These are phyloP conservation scores for Pelagia noctiluca DNA, from an alignment of 30 jellyfish, hydroid and myxozoan species.

Conservation along the genomic window DNA sequence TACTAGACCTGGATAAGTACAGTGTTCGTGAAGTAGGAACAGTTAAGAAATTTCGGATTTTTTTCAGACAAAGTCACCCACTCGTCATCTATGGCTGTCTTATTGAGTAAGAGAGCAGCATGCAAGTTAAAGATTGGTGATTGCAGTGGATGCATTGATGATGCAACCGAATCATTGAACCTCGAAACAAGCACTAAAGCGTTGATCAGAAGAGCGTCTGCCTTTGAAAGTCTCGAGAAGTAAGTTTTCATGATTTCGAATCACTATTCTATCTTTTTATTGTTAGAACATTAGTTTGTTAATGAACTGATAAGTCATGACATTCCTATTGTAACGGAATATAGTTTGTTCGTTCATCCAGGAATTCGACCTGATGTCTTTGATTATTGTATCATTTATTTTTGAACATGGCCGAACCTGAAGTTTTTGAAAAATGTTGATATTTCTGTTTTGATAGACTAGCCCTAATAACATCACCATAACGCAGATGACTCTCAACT, in stretches of 20 bases:
- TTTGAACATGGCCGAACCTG: neutral
- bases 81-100: neutral
- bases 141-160: slow-evolving; percentile 77
- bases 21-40: no score
- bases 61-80: neutral
- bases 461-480: no score
- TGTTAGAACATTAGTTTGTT: neutral
- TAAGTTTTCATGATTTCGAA: neutral
- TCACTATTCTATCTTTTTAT: neutral
- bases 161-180: slow-evolving; percentile 71
- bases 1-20: no score
- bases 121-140: slow-evolving; percentile 72
- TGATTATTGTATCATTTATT: neutral
- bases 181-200: slow-evolving; percentile 63
- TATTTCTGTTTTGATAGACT: no score
- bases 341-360: neutral
- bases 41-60: neutral
- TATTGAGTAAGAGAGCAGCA: slow-evolving; percentile 73
- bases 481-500: no score
- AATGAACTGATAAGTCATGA: no score
- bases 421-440: no score
- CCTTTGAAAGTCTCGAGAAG: slow-evolving; percentile 86
- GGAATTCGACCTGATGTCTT: neutral
- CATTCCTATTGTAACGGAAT: neutral
- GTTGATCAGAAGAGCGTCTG: slow-evolving; percentile 75